These are phyloP conservation scores for Liopterus haemorrhoidalis DNA, from an alignment of 2,888 invertebrate species.

Conservation along the genomic window DNA sequence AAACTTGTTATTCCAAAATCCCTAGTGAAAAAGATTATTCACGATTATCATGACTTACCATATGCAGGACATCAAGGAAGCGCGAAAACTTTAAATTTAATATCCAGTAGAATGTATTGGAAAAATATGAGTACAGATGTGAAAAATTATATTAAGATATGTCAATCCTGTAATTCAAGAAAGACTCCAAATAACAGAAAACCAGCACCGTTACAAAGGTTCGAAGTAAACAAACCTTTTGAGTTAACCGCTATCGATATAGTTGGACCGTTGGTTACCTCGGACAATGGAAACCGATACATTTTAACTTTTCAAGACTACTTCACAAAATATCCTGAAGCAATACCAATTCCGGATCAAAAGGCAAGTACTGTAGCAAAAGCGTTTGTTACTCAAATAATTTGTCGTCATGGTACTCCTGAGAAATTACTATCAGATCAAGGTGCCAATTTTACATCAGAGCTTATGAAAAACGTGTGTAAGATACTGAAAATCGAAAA, in stretches of 20 bases:
- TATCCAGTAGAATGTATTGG: constrained; percentile 32
- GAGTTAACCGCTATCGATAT: constrained; percentile 32
- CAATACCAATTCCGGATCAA: constrained; percentile 33
- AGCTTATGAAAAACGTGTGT: constrained; percentile 31
- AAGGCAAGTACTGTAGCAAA: constrained; percentile 31
- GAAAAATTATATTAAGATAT: constrained; percentile 28
- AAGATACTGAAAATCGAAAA: constrained; percentile 30
- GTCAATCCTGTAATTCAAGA: constrained; percentile 31
- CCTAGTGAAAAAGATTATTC: constrained; percentile 18
- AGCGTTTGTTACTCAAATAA: constrained; percentile 30
- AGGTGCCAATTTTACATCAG: constrained; percentile 32
- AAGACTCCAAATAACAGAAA: constrained; percentile 30
- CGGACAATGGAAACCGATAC: constrained; percentile 31
- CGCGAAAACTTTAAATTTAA: constrained; percentile 31
- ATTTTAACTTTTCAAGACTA: constrained; percentile 34
- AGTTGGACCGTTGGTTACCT: constrained; percentile 32
- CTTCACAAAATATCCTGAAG: constrained; percentile 33
- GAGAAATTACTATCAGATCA: constrained; percentile 36
- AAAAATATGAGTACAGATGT: constrained; percentile 30
- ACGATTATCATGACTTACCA: constrained; percentile 29
- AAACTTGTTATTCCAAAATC: constrained; percentile 19
- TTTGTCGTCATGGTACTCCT: too few species aligned
- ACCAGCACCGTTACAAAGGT: constrained; percentile 27
- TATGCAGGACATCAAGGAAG: constrained; percentile 34
- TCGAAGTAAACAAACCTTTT: constrained; percentile 28